Percentiles rank a stretch among this genome's conserved stretches.
These are phyloP conservation scores for Peribatodes rhomboidaria DNA, from an alignment of 2,888 invertebrate species.

Conservation along the genomic window DNA sequence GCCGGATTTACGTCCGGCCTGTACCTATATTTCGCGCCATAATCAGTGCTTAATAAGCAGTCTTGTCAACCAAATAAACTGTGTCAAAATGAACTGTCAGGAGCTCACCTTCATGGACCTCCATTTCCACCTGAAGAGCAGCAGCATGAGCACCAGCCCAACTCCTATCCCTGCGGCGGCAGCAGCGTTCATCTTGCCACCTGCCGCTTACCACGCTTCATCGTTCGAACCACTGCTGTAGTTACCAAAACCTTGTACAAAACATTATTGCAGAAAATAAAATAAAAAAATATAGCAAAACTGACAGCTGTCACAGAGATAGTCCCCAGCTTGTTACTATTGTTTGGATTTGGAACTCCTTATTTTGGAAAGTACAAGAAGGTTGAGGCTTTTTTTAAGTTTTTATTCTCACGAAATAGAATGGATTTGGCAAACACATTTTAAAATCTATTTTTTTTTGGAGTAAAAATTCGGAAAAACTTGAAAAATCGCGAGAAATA, in stretches of 20 bases:
- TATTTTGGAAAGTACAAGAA: background rate
- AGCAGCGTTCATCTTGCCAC: slow-evolving; percentile 59
- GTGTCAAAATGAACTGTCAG: slow-evolving; percentile 2
- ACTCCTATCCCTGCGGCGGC: slow-evolving; percentile 63
- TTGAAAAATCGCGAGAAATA: too few species aligned
- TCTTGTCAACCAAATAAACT: background rate
- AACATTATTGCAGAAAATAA: slow-evolving; percentile 11
- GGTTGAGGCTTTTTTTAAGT: background rate
- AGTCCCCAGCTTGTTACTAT: background rate
- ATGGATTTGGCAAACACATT: too few species aligned
- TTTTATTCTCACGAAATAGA: too few species aligned
- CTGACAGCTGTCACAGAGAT: slow-evolving; percentile 8
- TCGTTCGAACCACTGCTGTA: slow-evolving; percentile 34
- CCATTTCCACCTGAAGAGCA: slow-evolving; percentile 65
- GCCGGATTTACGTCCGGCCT: too few species aligned
- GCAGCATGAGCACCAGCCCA: slow-evolving; percentile 56
- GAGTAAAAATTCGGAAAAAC: too few species aligned
- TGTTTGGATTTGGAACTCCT: slow-evolving; percentile 27
- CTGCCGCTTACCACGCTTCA: slow-evolving; percentile 47
- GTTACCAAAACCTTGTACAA: slow-evolving; percentile 6
- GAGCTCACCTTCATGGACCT: slow-evolving; percentile 57
- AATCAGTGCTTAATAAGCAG: too few species aligned
- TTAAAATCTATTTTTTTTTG: too few species aligned
- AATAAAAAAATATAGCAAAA: slow-evolving; percentile 12
- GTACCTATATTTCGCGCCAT: too few species aligned